Evolutionary conservation across 2,888 invertebrate genomes (phyloP), one percentile per base, ranked within the genome.

Genomic region (Tenthredo amoena): DNA sequence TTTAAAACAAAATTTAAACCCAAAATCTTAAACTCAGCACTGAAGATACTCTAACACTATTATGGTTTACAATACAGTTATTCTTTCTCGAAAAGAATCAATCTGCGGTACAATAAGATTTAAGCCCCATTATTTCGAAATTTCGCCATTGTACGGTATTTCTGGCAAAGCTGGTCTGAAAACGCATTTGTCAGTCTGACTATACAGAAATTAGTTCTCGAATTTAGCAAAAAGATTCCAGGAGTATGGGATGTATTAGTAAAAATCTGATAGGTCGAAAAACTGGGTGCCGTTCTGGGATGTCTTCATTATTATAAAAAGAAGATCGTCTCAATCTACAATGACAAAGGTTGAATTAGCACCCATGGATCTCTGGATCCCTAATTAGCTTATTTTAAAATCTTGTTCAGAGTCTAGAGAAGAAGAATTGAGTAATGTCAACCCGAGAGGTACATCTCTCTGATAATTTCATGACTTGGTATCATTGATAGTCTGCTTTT

Each of bases 61-160:
- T 37, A 62, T 62, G n/a, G 10, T 40, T 58, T 62, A 58, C 34
- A 9, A 31, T 62, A 40, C 4, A 37, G 1, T 81, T 77, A 34
- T 77, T 77, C 55, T 55, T 55, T 77, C 9, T 43, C 43, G 18
- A 43, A 74, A 74, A 43, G 15, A 43, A 74, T 21, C 12, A 0
- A 43, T 40, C 74, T 74, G 40, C 74, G 50, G 47, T 74, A 74
- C 21, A n/a, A 47, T 74, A 74, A 74, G 74, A 40, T n/a, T 74
- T 43, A 74, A 43, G 43, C 74, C 74, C 43, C 74, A 74, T 18
- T 26, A 31, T 26, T 43, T 26, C 18, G 6, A 26, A 18, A 5
- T 68, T 34, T 68, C 18, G 31, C 18, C 6, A 34, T 34, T 6
- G 15, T 68, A 34, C 18, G 34, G 31, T 68, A 34, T 68, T 12